Evolutionary conservation across 64 coral and sea anemone genomes (phyloP).

Genomic region (Stichodactyla helianthus): DNA sequence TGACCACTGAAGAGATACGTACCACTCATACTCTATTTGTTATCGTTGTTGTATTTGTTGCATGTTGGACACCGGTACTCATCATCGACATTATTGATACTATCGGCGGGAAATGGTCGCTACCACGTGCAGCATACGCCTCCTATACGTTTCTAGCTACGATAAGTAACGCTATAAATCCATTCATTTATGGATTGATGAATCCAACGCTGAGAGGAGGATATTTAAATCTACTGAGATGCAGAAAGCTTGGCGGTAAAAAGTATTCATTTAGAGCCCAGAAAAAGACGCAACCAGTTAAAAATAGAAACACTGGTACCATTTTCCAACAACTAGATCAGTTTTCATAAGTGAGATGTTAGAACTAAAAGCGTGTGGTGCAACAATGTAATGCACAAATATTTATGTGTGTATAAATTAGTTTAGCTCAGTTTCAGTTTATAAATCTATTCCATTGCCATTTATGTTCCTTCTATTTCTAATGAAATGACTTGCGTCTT

Average conservation of each 20-base stretch:
- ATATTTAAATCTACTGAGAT: not conserved
- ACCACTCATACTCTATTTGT: constrained; percentile 61
- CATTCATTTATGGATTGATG: constrained; percentile 56
- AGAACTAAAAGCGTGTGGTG: too few species aligned
- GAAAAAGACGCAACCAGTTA: not conserved
- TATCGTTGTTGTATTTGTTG: constrained; percentile 55
- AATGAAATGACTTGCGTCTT: too few species aligned
- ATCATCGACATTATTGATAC: constrained; percentile 54
- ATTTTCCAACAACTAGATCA: too few species aligned
- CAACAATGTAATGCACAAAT: too few species aligned
- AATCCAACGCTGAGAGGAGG: constrained; percentile 17
- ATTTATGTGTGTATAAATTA: too few species aligned
- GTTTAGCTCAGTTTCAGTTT: too few species aligned
- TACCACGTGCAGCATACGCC: constrained; percentile 35
- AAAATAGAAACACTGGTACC: not conserved
- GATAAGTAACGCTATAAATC: constrained; percentile 54
- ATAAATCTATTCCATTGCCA: too few species aligned
- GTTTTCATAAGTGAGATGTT: too few species aligned
- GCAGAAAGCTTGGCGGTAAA: not conserved
- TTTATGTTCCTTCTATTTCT: too few species aligned
- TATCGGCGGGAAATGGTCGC: constrained; percentile 39
- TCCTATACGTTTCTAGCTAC: not conserved
- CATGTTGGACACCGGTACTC: constrained; percentile 53
- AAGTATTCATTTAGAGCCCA: not conserved
- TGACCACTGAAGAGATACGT: constrained; percentile 55